Base-by-base conservation (phyloP, 2,113 vertebrate species). In the Gulo gulo region DNA sequence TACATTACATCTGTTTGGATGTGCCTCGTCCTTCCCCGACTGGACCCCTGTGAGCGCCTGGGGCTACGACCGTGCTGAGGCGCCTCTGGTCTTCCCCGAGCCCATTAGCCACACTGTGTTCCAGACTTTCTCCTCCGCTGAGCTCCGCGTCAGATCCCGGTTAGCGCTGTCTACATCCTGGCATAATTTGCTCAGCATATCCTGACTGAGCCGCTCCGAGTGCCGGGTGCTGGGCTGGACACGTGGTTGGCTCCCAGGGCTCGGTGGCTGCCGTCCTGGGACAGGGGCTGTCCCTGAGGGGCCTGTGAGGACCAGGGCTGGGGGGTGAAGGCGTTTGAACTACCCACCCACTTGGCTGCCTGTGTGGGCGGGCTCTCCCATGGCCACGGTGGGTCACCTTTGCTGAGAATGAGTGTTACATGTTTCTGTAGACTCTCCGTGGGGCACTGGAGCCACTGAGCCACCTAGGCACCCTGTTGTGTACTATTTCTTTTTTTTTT, bases 241-340 rank as follows among this genome's bases (percentile, higher is more conserved):
- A 15, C 3, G 63, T 39, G 15, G 34, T 88, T 69, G 87, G 76
- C 39, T 59, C 26, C 82, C 67, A 34, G 67, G 61, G 18, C 92
- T 91, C 21, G 26, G 73, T 55, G 6, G 2, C 67, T 84, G 83
- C 88, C 50, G 34, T 42, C 31, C 63, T 26, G n/a, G 71, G 34
- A 45, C 2, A 15, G 78, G 50, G 24, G 61, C 79, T 11, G 29
- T 5, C 34, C 81, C 7, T 3, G 34, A 14, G 57, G 86, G 31
- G 23, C 8, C 50, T 0, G 0, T 20, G 11, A 50, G 59, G 29
- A 24, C 39, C 16, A 0, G 45, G 31, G 16, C 24, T 7, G 2
- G 13, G 55, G 24, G 55, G 0, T 5, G 20, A 47, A 7, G 65
- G 29, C 1, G 0, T 11, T 0, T 24, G 69, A n/a, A 52, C n/a